These are phyloP conservation scores for Vicugna pacos DNA, from an alignment of 2,113 vertebrate genomes.

Conservation along the genomic window DNA sequence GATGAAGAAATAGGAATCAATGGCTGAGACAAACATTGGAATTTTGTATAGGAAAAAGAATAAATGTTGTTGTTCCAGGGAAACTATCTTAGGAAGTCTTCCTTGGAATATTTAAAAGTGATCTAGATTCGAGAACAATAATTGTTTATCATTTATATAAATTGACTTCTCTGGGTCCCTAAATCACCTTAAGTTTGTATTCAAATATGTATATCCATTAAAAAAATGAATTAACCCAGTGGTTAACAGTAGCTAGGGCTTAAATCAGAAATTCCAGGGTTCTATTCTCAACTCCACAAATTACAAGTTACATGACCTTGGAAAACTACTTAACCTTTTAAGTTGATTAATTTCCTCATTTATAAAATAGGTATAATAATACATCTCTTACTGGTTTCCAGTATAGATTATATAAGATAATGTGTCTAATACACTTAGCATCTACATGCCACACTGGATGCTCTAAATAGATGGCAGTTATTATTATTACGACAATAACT, in stretches of 20 bases:
- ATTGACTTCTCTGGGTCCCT: neutral
- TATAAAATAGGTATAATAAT: neutral
- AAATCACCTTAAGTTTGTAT: neutral
- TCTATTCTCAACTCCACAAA: neutral
- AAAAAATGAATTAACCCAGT: conserved; percentile 2
- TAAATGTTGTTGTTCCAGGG: neutral
- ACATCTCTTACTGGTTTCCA: neutral
- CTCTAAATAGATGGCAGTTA: neutral
- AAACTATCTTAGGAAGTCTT: neutral
- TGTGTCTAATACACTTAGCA: neutral
- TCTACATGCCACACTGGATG: neutral
- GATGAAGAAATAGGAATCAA: neutral
- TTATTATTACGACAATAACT: neutral
- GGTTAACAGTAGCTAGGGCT: neutral
- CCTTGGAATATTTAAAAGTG: neutral
- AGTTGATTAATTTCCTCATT: neutral
- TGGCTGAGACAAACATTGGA: neutral
- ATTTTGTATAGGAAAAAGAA: neutral
- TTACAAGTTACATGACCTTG: neutral
- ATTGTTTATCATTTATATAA: neutral
- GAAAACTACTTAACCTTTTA: neutral
- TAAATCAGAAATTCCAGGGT: neutral
- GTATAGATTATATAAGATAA: neutral
- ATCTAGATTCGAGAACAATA: neutral
- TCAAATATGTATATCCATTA: neutral